Percentiles rank a stretch among this genome's conserved stretches.
Evolutionary conservation across 2,888 invertebrate species (phyloP).

Genomic region (Parochlus steinenii): DNA sequence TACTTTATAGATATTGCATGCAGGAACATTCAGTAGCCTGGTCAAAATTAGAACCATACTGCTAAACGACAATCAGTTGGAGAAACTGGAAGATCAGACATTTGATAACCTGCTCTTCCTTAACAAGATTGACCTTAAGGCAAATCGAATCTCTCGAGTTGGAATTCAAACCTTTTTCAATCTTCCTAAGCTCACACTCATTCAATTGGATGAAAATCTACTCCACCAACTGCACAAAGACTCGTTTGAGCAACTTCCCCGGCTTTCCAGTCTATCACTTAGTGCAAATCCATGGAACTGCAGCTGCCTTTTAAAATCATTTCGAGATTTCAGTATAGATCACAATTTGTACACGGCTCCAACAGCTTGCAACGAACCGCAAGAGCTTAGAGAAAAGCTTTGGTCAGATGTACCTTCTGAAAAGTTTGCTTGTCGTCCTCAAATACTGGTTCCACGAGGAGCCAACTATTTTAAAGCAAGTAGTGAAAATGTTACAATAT

Average conservation of each 20-base stretch:
- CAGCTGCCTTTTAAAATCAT: slow-evolving; percentile 64
- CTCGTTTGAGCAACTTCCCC: slow-evolving; percentile 45
- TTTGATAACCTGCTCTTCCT: slow-evolving; percentile 58
- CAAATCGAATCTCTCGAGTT: slow-evolving; percentile 54
- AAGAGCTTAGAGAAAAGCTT: slow-evolving; percentile 43
- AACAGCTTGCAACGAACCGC: slow-evolving; percentile 56
- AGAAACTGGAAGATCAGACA: slow-evolving; percentile 53
- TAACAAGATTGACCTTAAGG: slow-evolving; percentile 58
- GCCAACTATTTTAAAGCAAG: slow-evolving; percentile 42
- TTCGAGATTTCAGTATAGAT: slow-evolving; percentile 58
- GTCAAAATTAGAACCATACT: slow-evolving; percentile 52
- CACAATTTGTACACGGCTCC: slow-evolving; percentile 58
- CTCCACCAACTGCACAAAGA: slow-evolving; percentile 48
- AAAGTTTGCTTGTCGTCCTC: slow-evolving; percentile 70
- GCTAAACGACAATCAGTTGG: slow-evolving; percentile 58
- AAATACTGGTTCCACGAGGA: slow-evolving; percentile 46
- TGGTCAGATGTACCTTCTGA: slow-evolving; percentile 57
- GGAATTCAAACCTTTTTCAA: slow-evolving; percentile 54
- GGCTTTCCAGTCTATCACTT: slow-evolving; percentile 54
- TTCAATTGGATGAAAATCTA: slow-evolving; percentile 58
- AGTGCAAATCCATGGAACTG: slow-evolving; percentile 78
- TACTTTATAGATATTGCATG: too few species aligned
- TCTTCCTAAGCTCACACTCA: slow-evolving; percentile 45
- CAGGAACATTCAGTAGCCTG: slow-evolving; percentile 54
- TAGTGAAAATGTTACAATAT: slow-evolving; percentile 50